Evolutionary conservation across 2,113 vertebrate genomes (phyloP).

Genomic region (Proteles cristata): DNA sequence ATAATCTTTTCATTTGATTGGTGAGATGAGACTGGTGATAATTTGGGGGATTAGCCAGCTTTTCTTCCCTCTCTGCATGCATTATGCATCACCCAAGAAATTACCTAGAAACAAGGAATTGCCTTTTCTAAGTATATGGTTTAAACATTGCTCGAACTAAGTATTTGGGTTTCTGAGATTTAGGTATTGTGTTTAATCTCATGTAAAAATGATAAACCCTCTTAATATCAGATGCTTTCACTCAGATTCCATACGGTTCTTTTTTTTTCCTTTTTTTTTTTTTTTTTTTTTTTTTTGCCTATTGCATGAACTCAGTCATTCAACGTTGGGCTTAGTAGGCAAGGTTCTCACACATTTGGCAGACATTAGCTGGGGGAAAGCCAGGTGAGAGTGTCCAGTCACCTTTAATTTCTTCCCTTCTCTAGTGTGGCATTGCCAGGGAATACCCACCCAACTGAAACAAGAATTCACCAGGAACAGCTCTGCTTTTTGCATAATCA

Average conservation of each 20-base stretch:
- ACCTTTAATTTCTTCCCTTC: not conserved
- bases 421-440: not conserved
- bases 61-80: not conserved
- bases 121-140: conserved; percentile 22
- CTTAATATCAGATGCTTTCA: conserved; percentile 28
- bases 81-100: conserved; percentile 62
- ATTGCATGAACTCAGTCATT: not conserved
- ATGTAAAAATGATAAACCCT: conserved; percentile 13
- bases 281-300: not conserved
- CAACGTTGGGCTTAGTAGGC: not conserved
- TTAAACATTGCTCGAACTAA: conserved; percentile 57
- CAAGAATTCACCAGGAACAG: not conserved
- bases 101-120: not conserved
- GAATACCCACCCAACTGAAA: not conserved
- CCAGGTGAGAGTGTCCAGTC: not conserved
- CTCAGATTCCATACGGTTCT: not conserved
- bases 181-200: conserved; percentile 45
- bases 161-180: conserved; percentile 22
- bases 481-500: not conserved
- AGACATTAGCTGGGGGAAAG: not conserved
- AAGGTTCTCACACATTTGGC: not conserved
- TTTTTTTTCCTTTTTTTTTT: not conserved
- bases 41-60: conserved; percentile 46
- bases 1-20: conserved; percentile 50
- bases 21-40: conserved; percentile 44